Evolutionary conservation across 2,113 vertebrate genomes (phyloP).

Genomic region (Nesoenas mayeri): DNA sequence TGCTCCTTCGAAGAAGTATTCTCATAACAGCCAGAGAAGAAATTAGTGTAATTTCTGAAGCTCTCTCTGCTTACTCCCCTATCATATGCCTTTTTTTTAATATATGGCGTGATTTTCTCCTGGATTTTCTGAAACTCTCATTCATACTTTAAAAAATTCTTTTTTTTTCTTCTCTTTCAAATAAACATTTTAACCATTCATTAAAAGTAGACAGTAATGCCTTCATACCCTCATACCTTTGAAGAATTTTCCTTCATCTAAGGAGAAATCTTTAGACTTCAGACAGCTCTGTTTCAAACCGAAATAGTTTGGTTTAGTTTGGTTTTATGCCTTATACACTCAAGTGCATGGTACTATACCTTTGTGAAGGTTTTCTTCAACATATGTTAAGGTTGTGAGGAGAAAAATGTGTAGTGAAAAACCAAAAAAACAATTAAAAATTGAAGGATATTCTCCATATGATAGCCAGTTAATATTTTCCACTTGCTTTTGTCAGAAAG

Average conservation of each 20-base stretch:
- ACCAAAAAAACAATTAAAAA: fast-evolving
- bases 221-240: neutral
- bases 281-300: neutral
- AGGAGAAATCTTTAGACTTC: neutral
- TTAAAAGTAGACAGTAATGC: neutral
- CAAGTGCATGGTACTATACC: neutral
- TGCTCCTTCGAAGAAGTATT: neutral
- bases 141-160: neutral
- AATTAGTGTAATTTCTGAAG: neutral
- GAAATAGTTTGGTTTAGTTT: neutral
- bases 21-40: neutral
- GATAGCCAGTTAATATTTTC: neutral
- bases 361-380: neutral
- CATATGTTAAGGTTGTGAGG: neutral
- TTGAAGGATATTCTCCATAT: neutral
- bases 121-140: neutral
- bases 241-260: neutral
- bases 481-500: neutral
- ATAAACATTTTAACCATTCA: neutral
- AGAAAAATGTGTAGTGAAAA: neutral
- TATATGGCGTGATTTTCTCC: neutral
- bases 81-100: neutral
- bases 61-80: neutral
- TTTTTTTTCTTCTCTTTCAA: neutral
- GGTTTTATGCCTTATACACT: neutral